phyloP scores from a whole-genome alignment of 2,113 vertebrate genomes.

The Lontra canadensis region DNA sequence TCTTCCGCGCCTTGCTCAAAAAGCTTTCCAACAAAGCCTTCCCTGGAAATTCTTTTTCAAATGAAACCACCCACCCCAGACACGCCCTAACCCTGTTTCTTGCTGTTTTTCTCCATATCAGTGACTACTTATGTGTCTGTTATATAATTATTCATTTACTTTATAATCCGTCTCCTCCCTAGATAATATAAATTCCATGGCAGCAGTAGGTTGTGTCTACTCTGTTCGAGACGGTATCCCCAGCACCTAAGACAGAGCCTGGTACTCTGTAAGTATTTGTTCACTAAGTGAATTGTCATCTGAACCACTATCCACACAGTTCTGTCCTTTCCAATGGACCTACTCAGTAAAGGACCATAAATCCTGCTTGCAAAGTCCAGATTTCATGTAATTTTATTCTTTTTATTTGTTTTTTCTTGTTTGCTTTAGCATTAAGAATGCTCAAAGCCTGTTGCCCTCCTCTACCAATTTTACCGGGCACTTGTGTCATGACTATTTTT shows the following conservation, averaged over 20 bases:
- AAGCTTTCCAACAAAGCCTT: neutral
- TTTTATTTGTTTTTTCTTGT: neutral
- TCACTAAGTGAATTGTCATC: neutral
- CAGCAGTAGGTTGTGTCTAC: neutral
- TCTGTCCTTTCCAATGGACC: neutral
- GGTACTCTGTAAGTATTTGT: neutral
- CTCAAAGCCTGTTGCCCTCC: neutral
- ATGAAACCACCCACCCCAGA: neutral
- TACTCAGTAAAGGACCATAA: neutral
- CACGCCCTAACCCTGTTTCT: neutral
- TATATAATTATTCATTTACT: neutral
- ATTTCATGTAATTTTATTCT: conserved; percentile 8
- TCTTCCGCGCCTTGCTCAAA: neutral
- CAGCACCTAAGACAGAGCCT: neutral
- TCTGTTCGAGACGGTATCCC: neutral
- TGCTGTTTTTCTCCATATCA: neutral
- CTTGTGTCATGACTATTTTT: neutral
- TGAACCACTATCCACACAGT: neutral
- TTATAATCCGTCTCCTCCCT: neutral
- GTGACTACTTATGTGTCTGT: neutral
- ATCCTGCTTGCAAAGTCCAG: neutral
- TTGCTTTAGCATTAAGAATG: conserved; percentile 16
- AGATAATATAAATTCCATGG: neutral
- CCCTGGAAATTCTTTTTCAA: neutral
- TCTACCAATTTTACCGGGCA: neutral